A percentile compares a stretch with the other conserved stretches of the same genome.
These are phyloP conservation scores for Ceyx cyanopectus DNA, from an alignment of 2,113 vertebrate genomes.

Conservation along the genomic window DNA sequence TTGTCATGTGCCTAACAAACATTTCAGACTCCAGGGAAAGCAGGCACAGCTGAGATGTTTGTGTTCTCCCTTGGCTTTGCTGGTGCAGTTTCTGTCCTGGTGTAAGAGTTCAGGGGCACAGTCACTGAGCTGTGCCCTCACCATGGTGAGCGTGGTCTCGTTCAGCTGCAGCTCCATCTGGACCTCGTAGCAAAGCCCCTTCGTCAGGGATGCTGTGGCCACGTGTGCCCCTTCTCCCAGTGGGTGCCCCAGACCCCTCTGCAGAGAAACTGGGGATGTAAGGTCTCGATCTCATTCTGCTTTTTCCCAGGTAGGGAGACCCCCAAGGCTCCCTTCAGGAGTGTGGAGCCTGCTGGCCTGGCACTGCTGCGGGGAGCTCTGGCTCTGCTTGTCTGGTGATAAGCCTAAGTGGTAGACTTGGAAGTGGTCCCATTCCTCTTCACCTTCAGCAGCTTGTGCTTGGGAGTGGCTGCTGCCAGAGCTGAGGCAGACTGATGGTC, in stretches of 20 bases:
- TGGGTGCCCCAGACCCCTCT: not conserved
- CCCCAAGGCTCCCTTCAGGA: not conserved
- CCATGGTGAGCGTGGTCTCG: not conserved
- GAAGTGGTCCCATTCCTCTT: constrained; percentile 9
- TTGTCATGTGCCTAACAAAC: constrained; percentile 38
- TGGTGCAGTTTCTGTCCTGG: not conserved
- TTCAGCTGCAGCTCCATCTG: not conserved
- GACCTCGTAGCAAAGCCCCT: not conserved
- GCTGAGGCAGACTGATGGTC: constrained; percentile 11
- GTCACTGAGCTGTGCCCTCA: not conserved
- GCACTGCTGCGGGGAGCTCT: not conserved
- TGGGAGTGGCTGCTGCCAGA: not conserved
- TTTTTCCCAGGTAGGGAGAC: not conserved
- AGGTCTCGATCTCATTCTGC: not conserved
- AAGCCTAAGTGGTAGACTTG: constrained; percentile 38
- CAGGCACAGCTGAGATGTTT: not conserved
- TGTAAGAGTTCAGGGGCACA: not conserved
- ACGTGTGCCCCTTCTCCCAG: not conserved
- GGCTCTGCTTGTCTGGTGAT: constrained; percentile 35
- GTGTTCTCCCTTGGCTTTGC: not conserved
- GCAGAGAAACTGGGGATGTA: not conserved
- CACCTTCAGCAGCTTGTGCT: constrained; percentile 36
- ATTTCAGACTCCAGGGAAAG: not conserved
- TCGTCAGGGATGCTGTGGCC: not conserved
- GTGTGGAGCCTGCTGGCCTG: not conserved